A percentile compares a stretch with the other conserved stretches of the same genome.
phyloP scores from a whole-genome alignment of 2,797 vertebrate genomes.

The Artibeus jamaicensis region DNA sequence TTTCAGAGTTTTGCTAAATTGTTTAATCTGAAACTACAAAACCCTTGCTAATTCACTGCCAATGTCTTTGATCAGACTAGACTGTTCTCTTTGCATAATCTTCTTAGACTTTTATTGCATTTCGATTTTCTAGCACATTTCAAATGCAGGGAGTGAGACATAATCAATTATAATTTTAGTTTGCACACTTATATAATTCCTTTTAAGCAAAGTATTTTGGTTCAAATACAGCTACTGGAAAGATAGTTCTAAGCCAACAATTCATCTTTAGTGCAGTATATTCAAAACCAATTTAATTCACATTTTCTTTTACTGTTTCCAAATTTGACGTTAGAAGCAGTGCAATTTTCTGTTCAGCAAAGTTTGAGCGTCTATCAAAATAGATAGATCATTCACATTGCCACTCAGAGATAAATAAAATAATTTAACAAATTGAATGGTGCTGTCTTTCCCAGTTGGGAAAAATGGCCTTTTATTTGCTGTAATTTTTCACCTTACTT shows the following conservation, averaged over 20 bases:
- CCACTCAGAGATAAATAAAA: conserved; percentile 65
- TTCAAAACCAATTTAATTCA: conserved; percentile 69
- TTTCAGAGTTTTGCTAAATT: conserved; percentile 20
- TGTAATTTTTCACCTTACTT: conserved; percentile 50
- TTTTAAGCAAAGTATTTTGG: conserved; percentile 51
- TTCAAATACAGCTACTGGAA: conserved; percentile 48
- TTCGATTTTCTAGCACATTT: conserved; percentile 59
- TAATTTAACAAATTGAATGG: conserved; percentile 61
- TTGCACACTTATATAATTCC: conserved; percentile 25
- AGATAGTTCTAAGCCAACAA: conserved; percentile 53
- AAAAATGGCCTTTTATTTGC: conserved; percentile 45
- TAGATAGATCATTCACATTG: conserved; percentile 62
- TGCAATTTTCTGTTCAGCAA: conserved; percentile 68
- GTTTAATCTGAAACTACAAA: conserved; percentile 5
- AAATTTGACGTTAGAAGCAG: conserved; percentile 45
- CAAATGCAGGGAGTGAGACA: background rate
- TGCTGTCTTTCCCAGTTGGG: conserved; percentile 44
- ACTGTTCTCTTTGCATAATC: conserved; percentile 22
- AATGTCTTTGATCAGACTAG: conserved; percentile 17
- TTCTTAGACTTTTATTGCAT: background rate
- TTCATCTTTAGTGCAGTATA: conserved; percentile 41
- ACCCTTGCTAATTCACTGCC: background rate
- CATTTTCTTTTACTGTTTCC: conserved; percentile 38
- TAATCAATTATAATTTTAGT: conserved; percentile 41
- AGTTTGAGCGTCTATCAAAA: conserved; percentile 63